Evolutionary conservation across 1,140 invertebrate genomes (phyloP), one percentile per base, ranked within the genome.

Genomic region (Copidosoma floridanum): DNA sequence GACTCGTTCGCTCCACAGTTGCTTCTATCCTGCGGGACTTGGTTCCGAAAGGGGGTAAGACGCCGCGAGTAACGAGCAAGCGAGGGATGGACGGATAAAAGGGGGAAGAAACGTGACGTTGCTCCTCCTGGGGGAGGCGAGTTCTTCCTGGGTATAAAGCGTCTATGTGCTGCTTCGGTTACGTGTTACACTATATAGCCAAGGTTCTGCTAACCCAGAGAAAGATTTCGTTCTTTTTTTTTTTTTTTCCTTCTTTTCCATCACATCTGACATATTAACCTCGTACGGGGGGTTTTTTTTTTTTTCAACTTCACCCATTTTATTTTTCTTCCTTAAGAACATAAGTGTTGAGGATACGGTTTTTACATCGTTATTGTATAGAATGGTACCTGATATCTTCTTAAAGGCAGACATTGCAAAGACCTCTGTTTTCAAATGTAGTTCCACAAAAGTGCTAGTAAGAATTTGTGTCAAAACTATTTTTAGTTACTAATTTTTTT

Each of bases 161-260:
- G 27, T 27, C n/a, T 41, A 53, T n/a, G n/a, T n/a, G n/a, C n/a
- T n/a, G n/a, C n/a, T n/a, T n/a, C 12, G 20, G 27, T 46, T 20
- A 32, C 41, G 10, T 12, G 21, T 37, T 55, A 44, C 24, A 18
- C n/a, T 44, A 14, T 1, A 20, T 24, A 24, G 44, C 44, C n/a
- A 14, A 21, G n/a, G 44, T 23, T 12, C 48, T 27, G 29, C 18
- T 59, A 38, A 59, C 57, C 50, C 29, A 59, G 20, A 26, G 48
- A 35, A 24, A 32, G 32, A 18, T 41, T 58, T 29, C 40, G 5
- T 40, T n/a, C 5, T 5, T 40, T n/a, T n/a, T n/a, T 40, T 40
- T n/a, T 40, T 40, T 16, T 40, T 40, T n/a, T 40, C 4, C 37
- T 40, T 40, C 18, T 14, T 52, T n/a, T n/a, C n/a, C n/a, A n/a